Evolutionary conservation across 2,113 vertebrate genomes (phyloP).

Genomic region (Xenus cinereus): DNA sequence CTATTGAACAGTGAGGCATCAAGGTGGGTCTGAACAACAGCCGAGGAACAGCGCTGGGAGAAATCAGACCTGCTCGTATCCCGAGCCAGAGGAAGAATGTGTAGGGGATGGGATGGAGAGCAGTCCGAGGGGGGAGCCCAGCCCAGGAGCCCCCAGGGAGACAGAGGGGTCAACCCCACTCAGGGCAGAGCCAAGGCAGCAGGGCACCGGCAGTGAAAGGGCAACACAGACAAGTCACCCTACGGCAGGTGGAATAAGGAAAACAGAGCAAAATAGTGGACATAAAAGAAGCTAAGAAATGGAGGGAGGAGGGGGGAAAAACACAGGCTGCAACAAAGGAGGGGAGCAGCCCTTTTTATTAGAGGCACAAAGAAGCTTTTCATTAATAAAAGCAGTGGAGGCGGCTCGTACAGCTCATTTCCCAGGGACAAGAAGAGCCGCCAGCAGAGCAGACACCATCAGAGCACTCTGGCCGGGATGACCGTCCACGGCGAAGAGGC

Average conservation of each 20-base stretch:
- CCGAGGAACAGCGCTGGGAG: not conserved
- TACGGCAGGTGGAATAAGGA: not conserved
- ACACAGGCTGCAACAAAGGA: not conserved
- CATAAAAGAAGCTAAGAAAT: not conserved
- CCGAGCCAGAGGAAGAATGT: not conserved
- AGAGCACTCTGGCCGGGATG: not conserved
- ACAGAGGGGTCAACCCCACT: not conserved
- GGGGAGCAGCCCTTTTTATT: not conserved
- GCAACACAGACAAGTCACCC: not conserved
- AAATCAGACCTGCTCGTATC: not conserved
- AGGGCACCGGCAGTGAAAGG: not conserved
- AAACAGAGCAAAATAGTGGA: not conserved
- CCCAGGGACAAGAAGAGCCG: not conserved
- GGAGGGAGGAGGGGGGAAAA: not conserved
- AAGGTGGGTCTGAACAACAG: not conserved
- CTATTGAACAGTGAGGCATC: not conserved
- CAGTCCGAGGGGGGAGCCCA: not conserved
- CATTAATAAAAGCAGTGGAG: not conserved
- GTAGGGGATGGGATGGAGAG: not conserved
- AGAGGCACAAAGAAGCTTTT: constrained; percentile 45
- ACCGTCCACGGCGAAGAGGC: accelerated
- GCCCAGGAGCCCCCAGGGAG: not conserved
- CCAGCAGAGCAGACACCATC: not conserved
- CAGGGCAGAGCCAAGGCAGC: not conserved
- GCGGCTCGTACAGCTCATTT: not conserved